Conservation (phyloP, 2,113 vertebrate species). For the Hylia prasina region DNA sequence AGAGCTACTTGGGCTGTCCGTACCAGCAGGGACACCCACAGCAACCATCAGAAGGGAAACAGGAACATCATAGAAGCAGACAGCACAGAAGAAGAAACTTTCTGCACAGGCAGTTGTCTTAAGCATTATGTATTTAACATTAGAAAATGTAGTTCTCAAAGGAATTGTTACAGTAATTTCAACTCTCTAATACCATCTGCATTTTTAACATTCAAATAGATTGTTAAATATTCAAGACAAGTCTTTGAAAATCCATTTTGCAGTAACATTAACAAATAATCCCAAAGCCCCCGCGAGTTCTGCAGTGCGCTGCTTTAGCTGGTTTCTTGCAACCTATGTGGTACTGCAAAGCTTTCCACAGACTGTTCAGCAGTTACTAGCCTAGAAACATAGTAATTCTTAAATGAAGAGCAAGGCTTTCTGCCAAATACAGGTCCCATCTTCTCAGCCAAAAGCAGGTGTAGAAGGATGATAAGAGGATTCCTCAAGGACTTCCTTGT, state of each 20-base stretch:
- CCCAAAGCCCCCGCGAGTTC: neutral
- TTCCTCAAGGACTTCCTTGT: neutral
- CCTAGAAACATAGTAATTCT: neutral
- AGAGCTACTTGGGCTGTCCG: neutral
- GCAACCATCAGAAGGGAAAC: neutral
- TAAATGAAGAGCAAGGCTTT: neutral
- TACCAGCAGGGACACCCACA: neutral
- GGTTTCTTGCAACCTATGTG: neutral
- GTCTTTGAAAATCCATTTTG: constrained; percentile 17
- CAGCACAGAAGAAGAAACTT: neutral
- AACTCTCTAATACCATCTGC: neutral
- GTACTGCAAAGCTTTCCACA: neutral
- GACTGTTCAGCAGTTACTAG: neutral
- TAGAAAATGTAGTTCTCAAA: constrained; percentile 15
- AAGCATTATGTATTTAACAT: neutral
- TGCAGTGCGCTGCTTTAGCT: neutral
- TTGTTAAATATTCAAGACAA: constrained; percentile 38
- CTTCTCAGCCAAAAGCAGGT: neutral
- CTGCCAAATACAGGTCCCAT: neutral
- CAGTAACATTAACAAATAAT: constrained; percentile 20
- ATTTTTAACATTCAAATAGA: constrained; percentile 31
- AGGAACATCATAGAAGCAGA: neutral
- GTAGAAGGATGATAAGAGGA: neutral
- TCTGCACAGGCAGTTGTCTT: neutral
- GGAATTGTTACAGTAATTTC: constrained; percentile 1